Base-by-base conservation (phyloP, 2,113 vertebrate species). In the Dissostichus mawsoni region DNA sequence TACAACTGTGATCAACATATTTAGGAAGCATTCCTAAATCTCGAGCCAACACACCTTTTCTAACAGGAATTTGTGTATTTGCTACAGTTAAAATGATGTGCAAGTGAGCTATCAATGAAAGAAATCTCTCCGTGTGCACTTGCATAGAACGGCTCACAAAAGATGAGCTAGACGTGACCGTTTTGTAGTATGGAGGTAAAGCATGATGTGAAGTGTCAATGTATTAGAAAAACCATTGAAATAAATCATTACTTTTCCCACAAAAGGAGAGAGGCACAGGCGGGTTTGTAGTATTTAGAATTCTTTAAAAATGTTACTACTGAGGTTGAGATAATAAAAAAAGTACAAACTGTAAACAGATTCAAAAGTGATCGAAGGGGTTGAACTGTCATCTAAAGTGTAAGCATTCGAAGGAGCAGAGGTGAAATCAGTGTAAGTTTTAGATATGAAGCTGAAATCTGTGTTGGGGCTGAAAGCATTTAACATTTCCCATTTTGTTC, bases 131-230 rank as follows among this genome's bases (percentile, higher is more conserved):
- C 16, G 10, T 33, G 51, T 66, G 70, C 18, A 9, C 8, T 89
- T 85, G 70, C 77, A 81, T 81, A 90, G 80, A 80, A 76, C 14
- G 66, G 75, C 80, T 77, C 62, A 55, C 5, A 20, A 47, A 51
- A 2, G 2, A 17, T 50, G 47, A 83, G 56, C 18, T 8, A 12
- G 13, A 14, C 0, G 4, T 56, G 59, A 77, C 14, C 0, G 5
- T 36, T 20, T 8, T 41, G 10, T 58, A 20, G 50, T 61, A 18
- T 64, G 18, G 18, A 64, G 45, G 20, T 59, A n/a, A 36, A 45
- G 36, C 13, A 44, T n/a, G 16, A 67, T 13, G 0, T 11, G 0
- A 67, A 0, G 10, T 58, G n/a, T 57, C 8, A 33, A 48, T 17
- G 7, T 55, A 50, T 69, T 47, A 23, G 51, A 20, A 63, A 18